A percentile compares a stretch with the other conserved stretches of the same genome.
These are phyloP conservation scores for Alectura lathami DNA, from an alignment of 2,113 vertebrate genomes.

Conservation along the genomic window DNA sequence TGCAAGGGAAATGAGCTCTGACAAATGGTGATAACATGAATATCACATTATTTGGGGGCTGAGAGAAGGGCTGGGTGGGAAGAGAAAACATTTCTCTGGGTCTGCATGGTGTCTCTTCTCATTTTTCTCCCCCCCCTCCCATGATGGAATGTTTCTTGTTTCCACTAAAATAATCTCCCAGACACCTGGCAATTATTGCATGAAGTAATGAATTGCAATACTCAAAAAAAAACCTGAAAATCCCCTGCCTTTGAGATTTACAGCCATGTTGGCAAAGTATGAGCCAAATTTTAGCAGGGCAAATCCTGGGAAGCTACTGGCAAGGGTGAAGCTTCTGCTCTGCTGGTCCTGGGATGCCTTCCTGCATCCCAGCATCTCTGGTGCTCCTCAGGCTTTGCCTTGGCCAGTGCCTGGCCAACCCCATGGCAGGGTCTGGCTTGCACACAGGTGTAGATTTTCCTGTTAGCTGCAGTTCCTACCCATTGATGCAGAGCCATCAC, in stretches of 20 bases:
- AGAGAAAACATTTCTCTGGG: neutral
- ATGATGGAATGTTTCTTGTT: neutral
- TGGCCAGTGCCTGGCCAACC: neutral
- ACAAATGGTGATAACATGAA: neutral
- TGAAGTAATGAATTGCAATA: neutral
- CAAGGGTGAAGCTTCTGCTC: neutral
- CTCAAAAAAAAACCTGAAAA: neutral
- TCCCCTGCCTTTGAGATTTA: neutral
- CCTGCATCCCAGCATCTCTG: neutral
- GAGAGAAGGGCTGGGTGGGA: neutral
- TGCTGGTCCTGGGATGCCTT: neutral
- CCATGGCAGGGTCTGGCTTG: neutral
- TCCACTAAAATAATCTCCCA: neutral
- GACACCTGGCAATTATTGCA: neutral
- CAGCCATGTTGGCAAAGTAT: accelerated
- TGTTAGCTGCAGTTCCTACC: neutral
- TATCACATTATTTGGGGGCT: neutral
- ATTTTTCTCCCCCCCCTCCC: accelerated
- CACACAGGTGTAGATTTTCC: neutral
- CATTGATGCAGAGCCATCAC: neutral
- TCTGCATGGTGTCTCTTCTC: neutral
- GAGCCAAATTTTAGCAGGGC: neutral
- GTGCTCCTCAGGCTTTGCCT: neutral
- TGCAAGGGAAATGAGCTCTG: slow-evolving; percentile 42
- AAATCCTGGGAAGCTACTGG: neutral